These are phyloP conservation scores for Euwallacea similis DNA, from an alignment of 1,140 invertebrate species.

Conservation along the genomic window DNA sequence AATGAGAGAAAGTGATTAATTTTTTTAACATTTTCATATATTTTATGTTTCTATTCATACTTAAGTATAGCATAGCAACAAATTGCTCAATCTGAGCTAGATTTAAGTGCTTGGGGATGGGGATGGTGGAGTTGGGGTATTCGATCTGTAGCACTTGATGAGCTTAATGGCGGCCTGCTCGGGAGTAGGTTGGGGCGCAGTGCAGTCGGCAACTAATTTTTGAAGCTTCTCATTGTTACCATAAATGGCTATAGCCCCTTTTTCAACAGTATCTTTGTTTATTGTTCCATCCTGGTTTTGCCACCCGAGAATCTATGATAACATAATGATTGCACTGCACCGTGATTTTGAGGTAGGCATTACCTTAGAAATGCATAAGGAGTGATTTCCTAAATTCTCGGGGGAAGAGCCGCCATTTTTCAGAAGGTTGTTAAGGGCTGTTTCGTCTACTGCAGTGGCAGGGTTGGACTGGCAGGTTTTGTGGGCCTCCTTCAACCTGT, in stretches of 20 bases:
- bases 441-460: constrained; percentile 22
- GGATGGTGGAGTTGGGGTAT: neutral
- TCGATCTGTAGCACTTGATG: constrained; percentile 3
- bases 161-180: constrained; percentile 9
- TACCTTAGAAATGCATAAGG: constrained; percentile 22
- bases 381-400: constrained; percentile 13
- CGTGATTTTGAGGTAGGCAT: neutral
- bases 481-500: constrained; percentile 9
- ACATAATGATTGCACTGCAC: neutral
- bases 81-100: neutral
- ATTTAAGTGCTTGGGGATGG: neutral
- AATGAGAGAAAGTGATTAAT: no score
- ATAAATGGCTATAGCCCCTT: neutral
- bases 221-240: neutral
- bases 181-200: neutral
- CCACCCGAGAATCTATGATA: constrained; percentile 9
- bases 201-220: constrained; percentile 7
- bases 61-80: neutral
- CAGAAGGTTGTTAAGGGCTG: neutral
- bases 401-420: neutral
- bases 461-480: constrained; percentile 10
- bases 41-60: neutral
- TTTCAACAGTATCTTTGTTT: neutral
- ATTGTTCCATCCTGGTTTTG: constrained; percentile 25
- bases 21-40: neutral